Evolutionary conservation across 1,140 invertebrate genomes (phyloP), one percentile per base, ranked within the genome.

Genomic region (Pseudomyrmex dendroicus): DNA sequence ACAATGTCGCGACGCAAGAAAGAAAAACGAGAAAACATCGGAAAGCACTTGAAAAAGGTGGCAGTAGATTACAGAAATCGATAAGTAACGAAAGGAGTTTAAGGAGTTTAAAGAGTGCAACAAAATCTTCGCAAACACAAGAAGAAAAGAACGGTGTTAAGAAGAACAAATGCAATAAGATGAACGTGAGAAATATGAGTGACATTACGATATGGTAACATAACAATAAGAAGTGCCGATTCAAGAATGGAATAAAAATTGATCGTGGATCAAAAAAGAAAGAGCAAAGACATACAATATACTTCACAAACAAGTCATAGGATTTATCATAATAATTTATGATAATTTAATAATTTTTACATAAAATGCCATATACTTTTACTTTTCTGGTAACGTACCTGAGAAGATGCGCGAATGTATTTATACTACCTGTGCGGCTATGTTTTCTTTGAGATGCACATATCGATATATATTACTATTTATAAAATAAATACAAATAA

Each of bases 21-120:
- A 87, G 12, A 22, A 54, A 9, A 52, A 5, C 50, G 12, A 22
- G 8, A 9, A 82, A 17, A 10, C 59, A 66, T 74, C 86, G 68
- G n/a, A 13, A 77, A 22, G 17, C 35, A 9, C 35, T 54, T 17
- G 86, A 87, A 20, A 50, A 68, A 3, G 46, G 46, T 52, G 67
- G 59, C 1, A 67, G 66, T 50, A 88, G 86, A 12, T 54, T 88
- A 59, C 88, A 91, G 62, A 77, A 67, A 77, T 77, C 50, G 25
- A 56, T 56, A 46, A 22, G 90, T 93, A 67, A 5, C 13, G 90
- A 94, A 61, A 89, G 78, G 56, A 20, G 20, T 12, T 93, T 92
- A 22, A 22, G 1, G 22, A 89, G 77, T 12, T 93, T 92, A 52
- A 84, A 93, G 67, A 92, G 77, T 48, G 78, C 93, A 15, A 83